Percentiles rank a stretch among this genome's conserved stretches.
These are phyloP conservation scores for Naso thynnoides DNA, from an alignment of 2,797 vertebrate genomes.

Conservation along the genomic window DNA sequence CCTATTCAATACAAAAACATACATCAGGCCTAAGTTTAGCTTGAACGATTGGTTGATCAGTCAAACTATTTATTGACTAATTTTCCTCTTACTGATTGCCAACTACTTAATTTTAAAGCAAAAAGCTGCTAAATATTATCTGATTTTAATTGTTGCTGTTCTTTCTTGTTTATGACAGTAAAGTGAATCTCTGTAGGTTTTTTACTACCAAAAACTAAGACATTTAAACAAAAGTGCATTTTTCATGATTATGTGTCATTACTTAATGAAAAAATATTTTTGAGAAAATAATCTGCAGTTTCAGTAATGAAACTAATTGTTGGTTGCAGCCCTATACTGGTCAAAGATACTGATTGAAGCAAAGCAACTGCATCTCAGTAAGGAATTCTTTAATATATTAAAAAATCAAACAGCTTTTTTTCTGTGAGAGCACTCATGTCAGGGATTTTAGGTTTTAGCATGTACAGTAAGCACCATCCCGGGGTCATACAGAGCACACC, in stretches of 20 bases:
- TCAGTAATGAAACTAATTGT: neutral
- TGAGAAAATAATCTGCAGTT: slow-evolving; percentile 6
- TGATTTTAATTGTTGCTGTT: neutral
- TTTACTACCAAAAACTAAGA: neutral
- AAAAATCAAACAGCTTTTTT: neutral
- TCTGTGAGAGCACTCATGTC: neutral
- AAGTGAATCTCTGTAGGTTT: neutral
- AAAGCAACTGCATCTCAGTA: neutral
- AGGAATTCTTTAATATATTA: slow-evolving; percentile 4
- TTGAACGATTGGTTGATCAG: neutral
- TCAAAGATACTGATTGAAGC: neutral
- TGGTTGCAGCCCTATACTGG: neutral
- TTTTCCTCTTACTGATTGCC: no score
- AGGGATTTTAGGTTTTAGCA: neutral
- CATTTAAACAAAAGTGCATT: neutral
- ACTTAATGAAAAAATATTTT: no score
- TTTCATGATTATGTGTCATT: neutral
- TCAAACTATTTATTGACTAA: neutral
- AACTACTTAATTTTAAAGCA: neutral
- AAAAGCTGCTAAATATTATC: neutral
- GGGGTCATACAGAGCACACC: neutral
- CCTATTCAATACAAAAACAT: fast-evolving
- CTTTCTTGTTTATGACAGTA: neutral
- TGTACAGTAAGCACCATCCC: neutral
- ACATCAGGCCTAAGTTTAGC: neutral